Percentiles rank a stretch among this genome's conserved stretches.
Conservation (phyloP, 2,797 vertebrate genomes). For the Sebastes matsubarae region DNA sequence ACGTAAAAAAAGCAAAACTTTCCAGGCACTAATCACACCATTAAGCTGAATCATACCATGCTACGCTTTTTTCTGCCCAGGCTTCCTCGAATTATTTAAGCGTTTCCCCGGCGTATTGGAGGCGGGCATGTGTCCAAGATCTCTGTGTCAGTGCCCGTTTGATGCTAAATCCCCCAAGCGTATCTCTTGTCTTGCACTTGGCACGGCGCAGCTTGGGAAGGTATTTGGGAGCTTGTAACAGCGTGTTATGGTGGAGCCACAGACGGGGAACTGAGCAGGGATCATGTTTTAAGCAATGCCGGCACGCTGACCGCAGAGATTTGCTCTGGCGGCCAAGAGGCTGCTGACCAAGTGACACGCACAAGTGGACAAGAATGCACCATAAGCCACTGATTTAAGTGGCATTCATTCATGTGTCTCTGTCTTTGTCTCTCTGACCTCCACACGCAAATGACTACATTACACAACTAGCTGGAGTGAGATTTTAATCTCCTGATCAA, state of each 20-base stretch:
- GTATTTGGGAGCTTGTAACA: constrained; percentile 61
- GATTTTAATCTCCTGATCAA: background rate
- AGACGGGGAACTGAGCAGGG: constrained; percentile 38
- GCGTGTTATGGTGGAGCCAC: constrained; percentile 25
- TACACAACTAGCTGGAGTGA: background rate
- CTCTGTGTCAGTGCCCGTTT: constrained; percentile 39
- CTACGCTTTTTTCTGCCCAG: constrained; percentile 5
- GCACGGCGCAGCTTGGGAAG: constrained; percentile 44
- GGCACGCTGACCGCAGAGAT: constrained; percentile 42
- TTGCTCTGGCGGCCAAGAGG: constrained; percentile 30
- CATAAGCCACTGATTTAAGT: background rate
- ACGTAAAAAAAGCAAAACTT: constrained; percentile 2
- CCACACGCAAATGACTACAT: background rate
- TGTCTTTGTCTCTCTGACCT: background rate
- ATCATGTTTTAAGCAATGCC: constrained; percentile 66
- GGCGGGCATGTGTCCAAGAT: constrained; percentile 37
- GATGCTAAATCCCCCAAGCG: constrained; percentile 49
- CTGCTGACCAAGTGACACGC: constrained; percentile 19
- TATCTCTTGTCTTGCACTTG: constrained; percentile 57
- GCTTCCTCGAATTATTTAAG: constrained; percentile 9
- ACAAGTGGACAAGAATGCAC: constrained; percentile 8
- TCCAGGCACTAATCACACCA: constrained; percentile 17
- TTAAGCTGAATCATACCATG: constrained; percentile 21
- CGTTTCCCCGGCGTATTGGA: background rate
- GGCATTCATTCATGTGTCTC: background rate